Evolutionary conservation across 2,113 vertebrate species (phyloP).

Genomic region (Hemiprocne comata): DNA sequence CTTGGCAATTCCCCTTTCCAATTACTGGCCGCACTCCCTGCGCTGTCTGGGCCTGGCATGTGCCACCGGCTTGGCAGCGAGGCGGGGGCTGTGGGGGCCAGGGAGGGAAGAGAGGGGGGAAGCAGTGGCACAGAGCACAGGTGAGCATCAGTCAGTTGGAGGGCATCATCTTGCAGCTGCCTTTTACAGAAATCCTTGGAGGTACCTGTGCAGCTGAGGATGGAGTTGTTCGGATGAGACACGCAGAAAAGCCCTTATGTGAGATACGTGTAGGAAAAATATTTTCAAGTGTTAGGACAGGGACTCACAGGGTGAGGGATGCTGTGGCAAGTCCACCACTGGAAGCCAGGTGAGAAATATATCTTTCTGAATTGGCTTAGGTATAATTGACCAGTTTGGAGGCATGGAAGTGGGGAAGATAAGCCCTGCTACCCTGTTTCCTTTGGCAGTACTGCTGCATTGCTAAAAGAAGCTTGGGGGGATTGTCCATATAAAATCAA

Average conservation of each 20-base stretch:
- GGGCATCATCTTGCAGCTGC: not conserved
- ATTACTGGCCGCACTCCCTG: not conserved
- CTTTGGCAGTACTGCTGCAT: not conserved
- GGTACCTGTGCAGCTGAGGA: fast-evolving
- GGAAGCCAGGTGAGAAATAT: not conserved
- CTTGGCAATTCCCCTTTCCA: conserved; percentile 59
- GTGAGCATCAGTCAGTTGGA: not conserved
- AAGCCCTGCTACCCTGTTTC: not conserved
- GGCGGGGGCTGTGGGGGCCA: fast-evolving
- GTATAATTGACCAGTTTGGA: not conserved
- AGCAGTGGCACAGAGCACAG: not conserved
- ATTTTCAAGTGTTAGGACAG: not conserved
- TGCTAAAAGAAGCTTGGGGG: not conserved
- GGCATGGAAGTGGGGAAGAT: not conserved
- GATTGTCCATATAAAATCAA: not conserved
- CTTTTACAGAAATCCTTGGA: not conserved
- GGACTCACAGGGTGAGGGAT: fast-evolving
- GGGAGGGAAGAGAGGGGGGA: not conserved
- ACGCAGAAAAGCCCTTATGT: fast-evolving
- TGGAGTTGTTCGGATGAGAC: fast-evolving
- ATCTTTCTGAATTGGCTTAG: not conserved
- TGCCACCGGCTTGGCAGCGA: not conserved
- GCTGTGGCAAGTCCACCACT: not conserved
- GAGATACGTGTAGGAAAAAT: not conserved
- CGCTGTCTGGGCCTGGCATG: not conserved